Evolutionary conservation across 2,797 vertebrate genomes (phyloP).

Genomic region (Acrossocheilus wenchowensis): DNA sequence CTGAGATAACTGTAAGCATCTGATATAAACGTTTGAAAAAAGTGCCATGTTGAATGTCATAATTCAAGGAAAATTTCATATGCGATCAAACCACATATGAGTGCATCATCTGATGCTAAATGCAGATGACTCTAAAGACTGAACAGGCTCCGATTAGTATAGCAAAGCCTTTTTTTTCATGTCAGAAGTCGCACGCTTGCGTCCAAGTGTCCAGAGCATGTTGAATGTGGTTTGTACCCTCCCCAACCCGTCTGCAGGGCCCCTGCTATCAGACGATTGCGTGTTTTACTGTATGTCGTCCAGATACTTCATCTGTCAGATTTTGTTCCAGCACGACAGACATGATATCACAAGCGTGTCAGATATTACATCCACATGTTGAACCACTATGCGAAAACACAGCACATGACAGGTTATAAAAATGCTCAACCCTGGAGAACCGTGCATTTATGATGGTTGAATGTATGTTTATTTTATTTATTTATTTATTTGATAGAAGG

Average conservation of each 20-base stretch:
- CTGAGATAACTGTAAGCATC: neutral
- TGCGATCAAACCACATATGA: neutral
- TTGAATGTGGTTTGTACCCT: slow-evolving; percentile 38
- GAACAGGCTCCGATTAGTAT: slow-evolving; percentile 18
- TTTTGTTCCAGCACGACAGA: slow-evolving; percentile 52
- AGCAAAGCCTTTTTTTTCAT: neutral
- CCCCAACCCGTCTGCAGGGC: slow-evolving; percentile 27
- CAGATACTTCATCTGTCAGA: slow-evolving; percentile 56
- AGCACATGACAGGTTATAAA: slow-evolving; percentile 47
- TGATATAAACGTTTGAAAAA: slow-evolving; percentile 5
- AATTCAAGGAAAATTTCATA: neutral
- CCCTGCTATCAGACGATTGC: slow-evolving; percentile 36
- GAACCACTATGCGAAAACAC: slow-evolving; percentile 36
- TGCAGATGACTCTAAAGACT: slow-evolving; percentile 10
- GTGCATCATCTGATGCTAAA: slow-evolving; percentile 36
- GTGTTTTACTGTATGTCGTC: slow-evolving; percentile 59
- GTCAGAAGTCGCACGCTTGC: slow-evolving; percentile 46
- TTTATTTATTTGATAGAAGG: slow-evolving; percentile 18
- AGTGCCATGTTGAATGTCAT: slow-evolving; percentile 9
- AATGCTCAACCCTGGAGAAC: slow-evolving; percentile 3
- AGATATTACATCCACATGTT: slow-evolving; percentile 45
- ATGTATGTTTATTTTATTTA: slow-evolving; percentile 28
- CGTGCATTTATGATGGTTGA: slow-evolving; percentile 26
- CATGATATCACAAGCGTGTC: slow-evolving; percentile 54
- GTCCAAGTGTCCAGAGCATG: slow-evolving; percentile 24